Percentiles rank a stretch among this genome's conserved stretches.
These are phyloP conservation scores for Novumbra hubbsi DNA, from an alignment of 2,797 vertebrate species.

Conservation along the genomic window DNA sequence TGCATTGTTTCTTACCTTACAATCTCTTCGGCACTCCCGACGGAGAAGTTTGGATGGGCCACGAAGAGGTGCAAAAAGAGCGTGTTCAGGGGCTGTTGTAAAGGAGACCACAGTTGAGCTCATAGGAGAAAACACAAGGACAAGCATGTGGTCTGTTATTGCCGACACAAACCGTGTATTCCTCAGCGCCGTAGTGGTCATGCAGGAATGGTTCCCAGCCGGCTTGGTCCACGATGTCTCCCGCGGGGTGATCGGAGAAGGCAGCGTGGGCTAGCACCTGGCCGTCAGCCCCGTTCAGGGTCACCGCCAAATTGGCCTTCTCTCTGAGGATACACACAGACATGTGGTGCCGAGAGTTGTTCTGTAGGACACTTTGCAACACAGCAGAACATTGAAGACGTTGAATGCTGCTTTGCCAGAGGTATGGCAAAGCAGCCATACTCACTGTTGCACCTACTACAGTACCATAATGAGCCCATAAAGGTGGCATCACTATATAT, in stretches of 20 bases:
- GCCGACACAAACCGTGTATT: conserved; percentile 78
- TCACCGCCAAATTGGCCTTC: conserved; percentile 87
- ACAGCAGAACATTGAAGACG: no score
- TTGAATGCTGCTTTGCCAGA: no score
- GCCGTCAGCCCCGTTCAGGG: conserved; percentile 72
- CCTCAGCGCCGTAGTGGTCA: conserved; percentile 61
- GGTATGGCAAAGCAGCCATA: no score
- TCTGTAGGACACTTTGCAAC: no score
- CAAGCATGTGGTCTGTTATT: not conserved
- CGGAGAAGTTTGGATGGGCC: conserved; percentile 66
- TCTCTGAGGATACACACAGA: conserved; percentile 75
- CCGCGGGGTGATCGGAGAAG: conserved; percentile 85
- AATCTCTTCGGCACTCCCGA: conserved; percentile 76
- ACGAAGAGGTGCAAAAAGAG: conserved; percentile 92
- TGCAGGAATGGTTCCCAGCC: conserved; percentile 80
- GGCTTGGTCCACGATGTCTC: conserved; percentile 74
- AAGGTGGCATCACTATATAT: no score
- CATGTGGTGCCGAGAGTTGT: not conserved
- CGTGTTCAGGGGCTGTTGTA: conserved; percentile 83
- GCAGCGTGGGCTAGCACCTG: conserved; percentile 81
- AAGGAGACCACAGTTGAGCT: not conserved
- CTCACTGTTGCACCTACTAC: no score
- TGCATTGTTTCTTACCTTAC: conserved; percentile 70
- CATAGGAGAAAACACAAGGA: not conserved
- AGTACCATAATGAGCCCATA: no score